Evolutionary conservation across 2,888 invertebrate species (phyloP).

Genomic region (Eulithis testata): DNA sequence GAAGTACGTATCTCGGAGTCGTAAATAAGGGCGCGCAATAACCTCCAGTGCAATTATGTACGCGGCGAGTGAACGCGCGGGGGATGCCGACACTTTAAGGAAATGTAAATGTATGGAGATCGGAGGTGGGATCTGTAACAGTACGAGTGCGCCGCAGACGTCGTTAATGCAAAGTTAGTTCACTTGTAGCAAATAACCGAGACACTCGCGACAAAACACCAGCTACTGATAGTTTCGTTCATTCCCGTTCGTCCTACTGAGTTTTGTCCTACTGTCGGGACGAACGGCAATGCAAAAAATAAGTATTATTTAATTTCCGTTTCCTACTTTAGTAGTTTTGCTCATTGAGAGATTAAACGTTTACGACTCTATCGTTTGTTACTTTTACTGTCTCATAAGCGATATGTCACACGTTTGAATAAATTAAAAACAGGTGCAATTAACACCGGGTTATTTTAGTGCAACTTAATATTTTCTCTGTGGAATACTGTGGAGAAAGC

Average conservation of each 20-base stretch:
- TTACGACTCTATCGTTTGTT: background rate
- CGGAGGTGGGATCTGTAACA: conserved; percentile 22
- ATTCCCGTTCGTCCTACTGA: no score
- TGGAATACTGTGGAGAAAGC: conserved; percentile 1
- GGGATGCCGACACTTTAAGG: conserved; percentile 37
- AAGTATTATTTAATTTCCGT: no score
- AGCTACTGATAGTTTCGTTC: no score
- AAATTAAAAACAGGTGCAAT: conserved; percentile 16
- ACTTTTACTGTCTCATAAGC: conserved; percentile 1
- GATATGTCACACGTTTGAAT: conserved; percentile 4
- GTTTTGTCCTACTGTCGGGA: no score
- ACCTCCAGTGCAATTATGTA: conserved; percentile 29
- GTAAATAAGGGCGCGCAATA: conserved; percentile 36
- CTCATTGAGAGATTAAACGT: background rate
- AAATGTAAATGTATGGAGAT: conserved; percentile 42
- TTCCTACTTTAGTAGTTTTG: background rate
- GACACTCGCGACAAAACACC: no score
- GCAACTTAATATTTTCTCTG: background rate
- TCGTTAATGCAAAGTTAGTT: conserved; percentile 11
- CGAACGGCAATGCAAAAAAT: no score
- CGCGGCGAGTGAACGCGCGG: background rate
- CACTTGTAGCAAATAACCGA: background rate
- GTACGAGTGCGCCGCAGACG: conserved; percentile 13
- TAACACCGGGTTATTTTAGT: background rate
- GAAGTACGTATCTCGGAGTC: conserved; percentile 18